Evolutionary conservation across 2,888 invertebrate genomes (phyloP).

Genomic region (Oegoconia quadripuncta): DNA sequence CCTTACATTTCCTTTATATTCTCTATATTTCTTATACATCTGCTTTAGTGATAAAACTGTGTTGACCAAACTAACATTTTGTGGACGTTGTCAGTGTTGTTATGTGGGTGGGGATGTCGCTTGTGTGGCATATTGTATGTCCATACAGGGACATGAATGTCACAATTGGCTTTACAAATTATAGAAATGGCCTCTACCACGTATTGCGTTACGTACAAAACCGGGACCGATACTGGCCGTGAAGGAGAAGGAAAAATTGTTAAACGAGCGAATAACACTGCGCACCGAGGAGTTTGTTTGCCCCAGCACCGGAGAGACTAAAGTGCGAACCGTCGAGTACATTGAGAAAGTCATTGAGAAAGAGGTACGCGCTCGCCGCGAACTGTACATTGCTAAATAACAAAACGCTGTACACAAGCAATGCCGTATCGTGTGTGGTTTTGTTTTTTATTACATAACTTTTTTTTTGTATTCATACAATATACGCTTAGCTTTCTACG

Average conservation of each 20-base stretch:
- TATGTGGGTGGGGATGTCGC: conserved; percentile 52
- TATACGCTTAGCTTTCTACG: conserved; percentile 71
- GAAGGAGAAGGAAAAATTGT: conserved; percentile 93
- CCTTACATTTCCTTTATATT: background rate
- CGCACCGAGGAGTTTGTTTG: conserved; percentile 94
- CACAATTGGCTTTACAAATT: conserved; percentile 75
- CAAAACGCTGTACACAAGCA: conserved; percentile 70
- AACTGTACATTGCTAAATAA: conserved; percentile 64
- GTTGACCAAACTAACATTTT: conserved; percentile 37
- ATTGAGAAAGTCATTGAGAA: conserved; percentile 97
- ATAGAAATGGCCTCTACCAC: conserved; percentile 85
- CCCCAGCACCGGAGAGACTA: conserved; percentile 90
- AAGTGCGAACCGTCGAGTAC: conserved; percentile 94
- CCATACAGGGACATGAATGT: conserved; percentile 61
- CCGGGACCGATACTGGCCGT: conserved; percentile 90
- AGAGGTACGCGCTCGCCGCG: conserved; percentile 86
- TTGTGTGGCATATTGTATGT: conserved; percentile 56
- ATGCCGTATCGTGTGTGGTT: conserved; percentile 69
- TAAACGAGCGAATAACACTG: conserved; percentile 92
- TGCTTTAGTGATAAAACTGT: conserved; percentile 23
- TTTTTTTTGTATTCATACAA: conserved; percentile 46
- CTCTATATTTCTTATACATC: background rate
- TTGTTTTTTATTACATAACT: conserved; percentile 34
- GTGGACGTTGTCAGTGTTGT: conserved; percentile 26
- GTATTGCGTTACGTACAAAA: conserved; percentile 92